Conservation (phyloP, 2,113 vertebrate species). For the Seriola dumerili region DNA sequence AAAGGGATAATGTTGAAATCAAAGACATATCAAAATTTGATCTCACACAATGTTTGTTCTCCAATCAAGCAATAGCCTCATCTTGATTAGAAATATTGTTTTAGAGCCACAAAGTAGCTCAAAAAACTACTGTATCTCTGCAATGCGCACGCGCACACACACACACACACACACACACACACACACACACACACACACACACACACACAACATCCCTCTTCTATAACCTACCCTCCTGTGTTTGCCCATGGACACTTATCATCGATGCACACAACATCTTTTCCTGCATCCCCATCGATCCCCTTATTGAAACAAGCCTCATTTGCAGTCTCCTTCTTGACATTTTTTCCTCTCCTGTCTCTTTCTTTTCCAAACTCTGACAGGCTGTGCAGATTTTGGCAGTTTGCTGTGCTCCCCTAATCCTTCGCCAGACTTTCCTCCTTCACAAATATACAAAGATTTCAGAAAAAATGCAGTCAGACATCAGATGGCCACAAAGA, state of each 20-base stretch:
- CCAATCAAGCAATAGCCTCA: neutral
- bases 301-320: conserved; percentile 86
- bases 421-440: conserved; percentile 81
- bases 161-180: too few species aligned
- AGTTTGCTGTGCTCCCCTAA: conserved; percentile 82
- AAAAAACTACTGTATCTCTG: conserved; percentile 30
- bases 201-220: conserved; percentile 23
- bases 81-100: conserved; percentile 51
- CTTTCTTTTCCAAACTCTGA: conserved; percentile 80
- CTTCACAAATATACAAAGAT: conserved; percentile 78
- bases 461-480: conserved; percentile 70
- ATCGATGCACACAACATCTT: conserved; percentile 83
- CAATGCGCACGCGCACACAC: neutral
- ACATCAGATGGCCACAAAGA: conserved; percentile 75
- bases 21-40: neutral
- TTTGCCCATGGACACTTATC: conserved; percentile 82
- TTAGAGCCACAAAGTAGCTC: conserved; percentile 28
- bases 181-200: neutral
- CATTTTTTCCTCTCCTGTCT: conserved; percentile 79
- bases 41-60: neutral
- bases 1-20: neutral
- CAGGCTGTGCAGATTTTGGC: conserved; percentile 82
- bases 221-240: conserved; percentile 59
- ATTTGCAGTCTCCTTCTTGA: conserved; percentile 87
- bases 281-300: conserved; percentile 84